These are phyloP conservation scores for Ciconia maguari DNA, from an alignment of 2,113 vertebrate genomes.

Conservation along the genomic window DNA sequence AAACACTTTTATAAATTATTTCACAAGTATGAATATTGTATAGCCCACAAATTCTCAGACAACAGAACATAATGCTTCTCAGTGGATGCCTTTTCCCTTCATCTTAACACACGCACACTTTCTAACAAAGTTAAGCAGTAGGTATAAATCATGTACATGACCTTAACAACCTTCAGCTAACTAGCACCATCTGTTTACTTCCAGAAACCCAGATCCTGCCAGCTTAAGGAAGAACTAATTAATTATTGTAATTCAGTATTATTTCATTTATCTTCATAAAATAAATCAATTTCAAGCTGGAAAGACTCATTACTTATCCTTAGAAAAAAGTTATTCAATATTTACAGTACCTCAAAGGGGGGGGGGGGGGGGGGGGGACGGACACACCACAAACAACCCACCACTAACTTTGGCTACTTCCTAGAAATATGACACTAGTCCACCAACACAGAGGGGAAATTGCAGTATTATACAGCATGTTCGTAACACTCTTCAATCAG, in stretches of 20 bases:
- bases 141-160: background rate
- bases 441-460: background rate
- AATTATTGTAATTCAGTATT: background rate
- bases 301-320: background rate
- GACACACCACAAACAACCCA: background rate
- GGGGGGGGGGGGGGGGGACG: too few species aligned
- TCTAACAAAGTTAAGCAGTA: background rate
- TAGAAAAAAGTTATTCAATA: background rate
- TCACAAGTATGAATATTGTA: background rate
- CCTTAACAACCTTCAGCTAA: slow-evolving; percentile 2
- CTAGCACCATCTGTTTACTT: background rate
- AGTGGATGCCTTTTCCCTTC: background rate
- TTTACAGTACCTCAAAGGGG: background rate
- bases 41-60: background rate
- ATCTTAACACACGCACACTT: background rate
- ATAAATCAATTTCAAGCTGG: background rate
- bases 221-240: background rate
- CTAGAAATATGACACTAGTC: background rate
- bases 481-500: background rate
- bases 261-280: background rate
- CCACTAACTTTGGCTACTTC: background rate
- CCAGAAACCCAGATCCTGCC: background rate
- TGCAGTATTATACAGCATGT: background rate
- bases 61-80: background rate
- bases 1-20: background rate